A percentile compares a stretch with the other conserved stretches of the same genome.
These are phyloP conservation scores for Pristionchus entomophagus DNA, from an alignment of 2,888 invertebrate genomes.

Conservation along the genomic window DNA sequence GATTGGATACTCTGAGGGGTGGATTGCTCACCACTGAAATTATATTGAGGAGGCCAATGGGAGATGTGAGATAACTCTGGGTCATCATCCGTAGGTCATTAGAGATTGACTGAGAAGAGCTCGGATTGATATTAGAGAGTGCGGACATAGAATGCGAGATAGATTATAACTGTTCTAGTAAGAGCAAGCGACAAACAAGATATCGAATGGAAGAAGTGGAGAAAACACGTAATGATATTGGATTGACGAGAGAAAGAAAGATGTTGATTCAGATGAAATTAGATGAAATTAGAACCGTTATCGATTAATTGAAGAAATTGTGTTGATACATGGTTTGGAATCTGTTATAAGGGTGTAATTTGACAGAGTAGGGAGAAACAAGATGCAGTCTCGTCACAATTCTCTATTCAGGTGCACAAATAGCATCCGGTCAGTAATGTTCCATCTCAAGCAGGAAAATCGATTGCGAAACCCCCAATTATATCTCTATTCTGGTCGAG, in stretches of 20 bases:
- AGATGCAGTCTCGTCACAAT: neutral
- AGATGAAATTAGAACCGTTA: neutral
- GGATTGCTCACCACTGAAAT: slow-evolving; percentile 20
- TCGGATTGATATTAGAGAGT: neutral
- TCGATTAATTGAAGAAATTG: neutral
- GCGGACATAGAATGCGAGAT: no score
- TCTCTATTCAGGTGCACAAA: slow-evolving; percentile 28
- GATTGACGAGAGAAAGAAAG: neutral
- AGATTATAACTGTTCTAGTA: no score
- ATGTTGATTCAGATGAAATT: neutral
- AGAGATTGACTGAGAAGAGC: no score
- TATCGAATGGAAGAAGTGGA: neutral
- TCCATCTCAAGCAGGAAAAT: neutral
- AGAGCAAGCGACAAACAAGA: neutral
- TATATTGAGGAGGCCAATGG: slow-evolving; percentile 32
- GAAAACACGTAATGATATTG: neutral
- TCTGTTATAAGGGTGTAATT: neutral
- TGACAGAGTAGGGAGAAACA: neutral
- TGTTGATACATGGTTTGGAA: neutral
- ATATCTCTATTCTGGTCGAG: no score
- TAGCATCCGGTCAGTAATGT: no score
- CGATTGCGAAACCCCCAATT: neutral
- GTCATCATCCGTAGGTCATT: neutral
- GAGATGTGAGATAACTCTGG: slow-evolving; percentile 11
- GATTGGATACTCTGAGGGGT: no score